phyloP scores from a whole-genome alignment of 2,797 vertebrate species.

The Falco peregrinus region DNA sequence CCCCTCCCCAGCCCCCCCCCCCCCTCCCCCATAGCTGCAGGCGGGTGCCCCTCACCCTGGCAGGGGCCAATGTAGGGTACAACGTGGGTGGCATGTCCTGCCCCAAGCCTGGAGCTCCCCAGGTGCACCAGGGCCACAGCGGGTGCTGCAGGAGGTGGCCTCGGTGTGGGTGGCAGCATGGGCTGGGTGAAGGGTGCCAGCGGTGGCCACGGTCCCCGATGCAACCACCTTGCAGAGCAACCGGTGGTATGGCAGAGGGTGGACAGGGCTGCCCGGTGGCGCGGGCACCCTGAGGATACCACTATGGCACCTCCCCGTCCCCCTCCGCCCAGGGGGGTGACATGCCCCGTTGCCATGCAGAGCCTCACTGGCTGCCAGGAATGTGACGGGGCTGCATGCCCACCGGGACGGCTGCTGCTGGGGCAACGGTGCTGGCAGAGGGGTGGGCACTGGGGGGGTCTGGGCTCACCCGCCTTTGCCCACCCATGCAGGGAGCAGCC shows the following conservation, averaged over 20 bases:
- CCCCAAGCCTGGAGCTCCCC: not conserved
- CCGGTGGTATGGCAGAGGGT: fast-evolving
- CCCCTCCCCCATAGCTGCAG: not conserved
- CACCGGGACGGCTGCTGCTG: not conserved
- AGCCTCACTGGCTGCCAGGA: not conserved
- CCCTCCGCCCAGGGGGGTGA: not conserved
- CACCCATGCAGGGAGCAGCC: conserved; percentile 32
- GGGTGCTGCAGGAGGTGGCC: not conserved
- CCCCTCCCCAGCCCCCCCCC: not conserved
- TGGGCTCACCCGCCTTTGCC: not conserved
- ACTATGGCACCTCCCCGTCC: not conserved
- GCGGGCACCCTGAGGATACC: not conserved
- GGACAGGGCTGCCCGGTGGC: not conserved
- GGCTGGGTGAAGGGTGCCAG: not conserved
- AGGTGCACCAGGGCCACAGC: fast-evolving
- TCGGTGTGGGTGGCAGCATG: not conserved
- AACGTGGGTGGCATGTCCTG: fast-evolving
- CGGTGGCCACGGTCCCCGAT: fast-evolving
- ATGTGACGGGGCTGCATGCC: not conserved
- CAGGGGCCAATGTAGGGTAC: fast-evolving
- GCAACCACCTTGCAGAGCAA: not conserved
- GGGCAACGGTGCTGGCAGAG: not conserved
- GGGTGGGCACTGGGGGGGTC: not conserved
- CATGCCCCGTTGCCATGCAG: not conserved
- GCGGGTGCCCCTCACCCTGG: not conserved